These are phyloP conservation scores for Corythornis madagascariensis DNA, from an alignment of 2,113 vertebrate genomes.

Conservation along the genomic window DNA sequence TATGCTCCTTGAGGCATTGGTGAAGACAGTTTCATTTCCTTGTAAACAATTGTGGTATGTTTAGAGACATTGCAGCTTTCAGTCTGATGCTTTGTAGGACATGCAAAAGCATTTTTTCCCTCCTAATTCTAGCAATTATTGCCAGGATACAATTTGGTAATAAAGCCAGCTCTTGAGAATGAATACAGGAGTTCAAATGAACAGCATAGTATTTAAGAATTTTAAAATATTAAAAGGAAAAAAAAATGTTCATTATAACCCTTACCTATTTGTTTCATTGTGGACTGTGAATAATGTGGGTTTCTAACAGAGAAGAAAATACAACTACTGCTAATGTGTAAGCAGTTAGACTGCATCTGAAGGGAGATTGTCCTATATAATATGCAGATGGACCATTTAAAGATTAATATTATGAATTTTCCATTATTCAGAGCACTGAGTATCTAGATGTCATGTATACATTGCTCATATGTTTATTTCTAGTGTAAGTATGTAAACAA, in stretches of 20 bases:
- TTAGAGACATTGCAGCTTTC: not conserved
- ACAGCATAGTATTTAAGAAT: not conserved
- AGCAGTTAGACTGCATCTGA: conserved; percentile 38
- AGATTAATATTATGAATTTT: conserved; percentile 48
- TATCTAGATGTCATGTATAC: not conserved
- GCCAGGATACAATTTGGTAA: not conserved
- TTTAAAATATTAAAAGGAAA: not conserved
- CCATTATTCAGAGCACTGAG: not conserved
- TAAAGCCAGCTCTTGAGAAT: not conserved
- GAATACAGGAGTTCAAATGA: not conserved
- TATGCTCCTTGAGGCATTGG: not conserved
- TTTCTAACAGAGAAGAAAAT: not conserved
- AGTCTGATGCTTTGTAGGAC: not conserved
- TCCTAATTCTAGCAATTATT: not conserved
- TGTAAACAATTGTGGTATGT: not conserved
- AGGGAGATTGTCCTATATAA: not conserved
- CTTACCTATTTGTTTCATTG: not conserved
- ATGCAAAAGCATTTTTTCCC: not conserved
- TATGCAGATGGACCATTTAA: conserved; percentile 11
- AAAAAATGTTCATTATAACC: not conserved
- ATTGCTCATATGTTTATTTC: not conserved
- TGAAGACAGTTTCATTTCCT: not conserved
- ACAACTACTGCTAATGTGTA: not conserved
- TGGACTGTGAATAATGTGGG: not conserved
- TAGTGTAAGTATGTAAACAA: not conserved